phyloP scores from a whole-genome alignment of 2,113 vertebrate genomes.

The Psittacula cyanocephala region DNA sequence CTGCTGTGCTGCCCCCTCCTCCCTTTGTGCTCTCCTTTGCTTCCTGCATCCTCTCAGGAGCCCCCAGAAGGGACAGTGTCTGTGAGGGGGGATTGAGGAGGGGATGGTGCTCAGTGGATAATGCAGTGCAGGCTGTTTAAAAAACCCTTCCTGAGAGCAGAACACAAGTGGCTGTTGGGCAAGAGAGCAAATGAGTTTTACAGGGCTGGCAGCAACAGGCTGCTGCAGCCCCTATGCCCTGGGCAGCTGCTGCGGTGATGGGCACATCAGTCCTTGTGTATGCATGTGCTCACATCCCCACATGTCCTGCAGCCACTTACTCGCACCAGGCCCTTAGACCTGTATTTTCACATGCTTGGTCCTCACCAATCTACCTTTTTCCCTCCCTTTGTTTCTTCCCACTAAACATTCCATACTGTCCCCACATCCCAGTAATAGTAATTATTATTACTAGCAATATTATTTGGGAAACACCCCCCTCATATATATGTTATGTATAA shows the following conservation, averaged over 20 bases:
- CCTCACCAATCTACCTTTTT: neutral
- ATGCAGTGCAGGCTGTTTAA: neutral
- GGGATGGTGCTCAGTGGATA: neutral
- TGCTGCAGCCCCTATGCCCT: neutral
- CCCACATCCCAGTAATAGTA: neutral
- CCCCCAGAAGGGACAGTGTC: neutral
- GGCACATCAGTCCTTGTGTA: neutral
- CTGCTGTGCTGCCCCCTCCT: neutral
- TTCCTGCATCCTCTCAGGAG: neutral
- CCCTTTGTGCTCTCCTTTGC: neutral
- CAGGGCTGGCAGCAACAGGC: neutral
- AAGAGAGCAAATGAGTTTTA: neutral
- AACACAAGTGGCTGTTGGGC: neutral
- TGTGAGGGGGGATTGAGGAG: fast-evolving
- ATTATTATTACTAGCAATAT: neutral
- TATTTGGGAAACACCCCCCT: neutral
- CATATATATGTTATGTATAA: neutral
- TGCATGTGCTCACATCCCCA: fast-evolving
- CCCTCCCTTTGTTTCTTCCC: neutral
- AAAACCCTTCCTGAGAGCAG: neutral
- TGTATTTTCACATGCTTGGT: too few species aligned
- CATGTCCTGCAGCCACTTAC: neutral
- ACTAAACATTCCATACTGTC: neutral
- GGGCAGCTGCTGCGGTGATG: neutral
- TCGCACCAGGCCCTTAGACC: fast-evolving